These are phyloP conservation scores for Leptinotarsa texana DNA, from an alignment of 1,140 invertebrate genomes.

Conservation along the genomic window DNA sequence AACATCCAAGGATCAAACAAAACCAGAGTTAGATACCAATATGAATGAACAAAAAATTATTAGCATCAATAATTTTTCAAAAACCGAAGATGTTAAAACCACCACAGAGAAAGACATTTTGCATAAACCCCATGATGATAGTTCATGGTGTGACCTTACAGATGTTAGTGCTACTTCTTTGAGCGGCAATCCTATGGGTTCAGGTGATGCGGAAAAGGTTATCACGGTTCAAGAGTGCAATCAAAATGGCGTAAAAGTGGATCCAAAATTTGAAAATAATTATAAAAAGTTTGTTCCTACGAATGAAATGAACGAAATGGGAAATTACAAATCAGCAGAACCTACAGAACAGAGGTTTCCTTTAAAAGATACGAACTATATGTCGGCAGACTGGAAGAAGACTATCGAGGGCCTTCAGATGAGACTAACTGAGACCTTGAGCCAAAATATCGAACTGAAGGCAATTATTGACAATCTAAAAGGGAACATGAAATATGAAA, in stretches of 20 bases:
- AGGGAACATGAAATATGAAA: slow-evolving; percentile 7
- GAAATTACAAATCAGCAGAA: background rate
- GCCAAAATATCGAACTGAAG: slow-evolving; percentile 42
- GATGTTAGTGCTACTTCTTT: slow-evolving; percentile 26
- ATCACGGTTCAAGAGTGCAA: background rate
- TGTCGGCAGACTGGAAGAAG: slow-evolving; percentile 41
- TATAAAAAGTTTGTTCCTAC: background rate
- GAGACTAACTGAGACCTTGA: slow-evolving; percentile 38
- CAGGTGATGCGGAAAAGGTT: slow-evolving; percentile 21
- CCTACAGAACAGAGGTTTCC: background rate
- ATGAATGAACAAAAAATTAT: background rate
- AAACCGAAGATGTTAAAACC: background rate
- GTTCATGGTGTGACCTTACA: slow-evolving; percentile 38
- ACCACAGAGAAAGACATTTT: background rate
- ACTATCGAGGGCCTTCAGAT: slow-evolving; percentile 39
- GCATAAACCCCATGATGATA: slow-evolving; percentile 15
- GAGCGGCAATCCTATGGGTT: slow-evolving; percentile 1
- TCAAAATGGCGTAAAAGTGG: background rate
- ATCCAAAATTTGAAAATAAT: background rate
- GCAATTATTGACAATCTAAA: slow-evolving; percentile 23
- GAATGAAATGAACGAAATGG: slow-evolving; percentile 1
- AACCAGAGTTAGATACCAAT: background rate
- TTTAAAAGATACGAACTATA: slow-evolving; percentile 32
- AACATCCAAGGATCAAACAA: background rate
- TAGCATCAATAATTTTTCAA: background rate